phyloP scores from a whole-genome alignment of 2,888 invertebrate genomes.

The Eledona agricola region DNA sequence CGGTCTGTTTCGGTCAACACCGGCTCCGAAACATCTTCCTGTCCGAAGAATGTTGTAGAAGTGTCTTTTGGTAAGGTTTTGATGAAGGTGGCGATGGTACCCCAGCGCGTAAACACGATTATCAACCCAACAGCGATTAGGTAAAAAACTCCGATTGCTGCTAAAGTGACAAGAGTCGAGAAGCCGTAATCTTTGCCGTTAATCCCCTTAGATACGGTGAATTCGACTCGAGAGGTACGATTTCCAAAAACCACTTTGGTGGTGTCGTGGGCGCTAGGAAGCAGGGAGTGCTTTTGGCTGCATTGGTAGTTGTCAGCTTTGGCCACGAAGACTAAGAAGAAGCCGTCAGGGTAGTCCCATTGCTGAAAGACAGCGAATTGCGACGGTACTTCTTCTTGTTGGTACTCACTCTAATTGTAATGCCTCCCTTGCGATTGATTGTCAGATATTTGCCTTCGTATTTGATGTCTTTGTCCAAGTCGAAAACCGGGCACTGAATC shows the following conservation, averaged over 20 bases:
- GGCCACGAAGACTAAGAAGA: slow-evolving; percentile 82
- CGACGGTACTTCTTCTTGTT: slow-evolving; percentile 6
- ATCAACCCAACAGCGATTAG: slow-evolving; percentile 60
- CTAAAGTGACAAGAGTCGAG: slow-evolving; percentile 67
- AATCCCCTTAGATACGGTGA: slow-evolving; percentile 67
- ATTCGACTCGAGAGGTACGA: slow-evolving; percentile 59
- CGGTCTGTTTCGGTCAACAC: slow-evolving; percentile 3
- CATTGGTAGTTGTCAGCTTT: slow-evolving; percentile 73
- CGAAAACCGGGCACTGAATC: slow-evolving; percentile 84
- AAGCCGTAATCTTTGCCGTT: slow-evolving; percentile 70
- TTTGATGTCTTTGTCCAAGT: slow-evolving; percentile 78
- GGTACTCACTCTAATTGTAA: slow-evolving; percentile 75
- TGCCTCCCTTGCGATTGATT: slow-evolving; percentile 78
- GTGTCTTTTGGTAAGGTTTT: slow-evolving; percentile 2
- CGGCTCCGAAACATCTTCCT: slow-evolving; percentile 15
- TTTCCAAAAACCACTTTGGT: slow-evolving; percentile 15
- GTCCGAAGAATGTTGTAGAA: background rate
- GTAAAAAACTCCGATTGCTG: slow-evolving; percentile 67
- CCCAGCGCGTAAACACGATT: slow-evolving; percentile 48
- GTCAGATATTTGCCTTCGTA: slow-evolving; percentile 81
- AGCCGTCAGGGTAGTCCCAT: slow-evolving; percentile 72
- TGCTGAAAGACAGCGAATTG: slow-evolving; percentile 68
- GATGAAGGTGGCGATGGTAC: slow-evolving; percentile 45
- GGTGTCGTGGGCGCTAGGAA: slow-evolving; percentile 45
- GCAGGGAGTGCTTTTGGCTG: slow-evolving; percentile 52